These are phyloP conservation scores for Denticeps clupeoides DNA, from an alignment of 2,797 vertebrate species.

Conservation along the genomic window DNA sequence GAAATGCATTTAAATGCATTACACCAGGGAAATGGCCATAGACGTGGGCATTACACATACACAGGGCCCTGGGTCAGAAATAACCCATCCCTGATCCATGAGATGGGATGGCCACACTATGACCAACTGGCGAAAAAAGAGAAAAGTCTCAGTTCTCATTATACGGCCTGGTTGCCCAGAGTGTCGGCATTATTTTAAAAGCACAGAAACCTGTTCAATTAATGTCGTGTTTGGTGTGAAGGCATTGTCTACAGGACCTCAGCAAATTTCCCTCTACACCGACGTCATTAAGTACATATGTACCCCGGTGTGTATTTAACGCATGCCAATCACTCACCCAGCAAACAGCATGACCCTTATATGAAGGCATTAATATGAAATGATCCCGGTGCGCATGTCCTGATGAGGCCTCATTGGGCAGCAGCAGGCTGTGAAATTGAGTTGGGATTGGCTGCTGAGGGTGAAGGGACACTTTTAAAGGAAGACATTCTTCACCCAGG, in stretches of 20 bases:
- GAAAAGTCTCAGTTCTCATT: too few relatives aligned
- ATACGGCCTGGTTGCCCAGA: constrained; percentile 37
- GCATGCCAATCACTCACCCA: not conserved
- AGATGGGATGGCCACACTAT: too few relatives aligned
- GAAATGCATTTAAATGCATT: too few relatives aligned
- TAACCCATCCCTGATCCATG: too few relatives aligned
- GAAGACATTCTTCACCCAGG: too few relatives aligned
- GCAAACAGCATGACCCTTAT: not conserved
- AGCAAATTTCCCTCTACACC: not conserved
- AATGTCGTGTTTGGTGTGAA: too few relatives aligned
- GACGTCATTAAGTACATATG: not conserved
- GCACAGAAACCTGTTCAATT: constrained; percentile 5
- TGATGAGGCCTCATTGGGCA: constrained; percentile 22
- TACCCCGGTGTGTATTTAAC: not conserved
- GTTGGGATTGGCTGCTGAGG: constrained; percentile 24
- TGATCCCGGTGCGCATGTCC: constrained; percentile 10
- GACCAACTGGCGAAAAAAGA: too few relatives aligned
- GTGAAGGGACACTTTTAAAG: too few relatives aligned
- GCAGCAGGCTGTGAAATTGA: constrained; percentile 39
- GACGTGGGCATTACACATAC: too few relatives aligned
- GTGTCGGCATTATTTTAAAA: too few relatives aligned
- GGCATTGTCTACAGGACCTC: not conserved
- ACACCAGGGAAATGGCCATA: too few relatives aligned
- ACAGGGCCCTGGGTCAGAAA: too few relatives aligned
- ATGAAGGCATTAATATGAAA: not conserved